These are phyloP conservation scores for Alviniconcha marisindica DNA, from an alignment of 1,140 invertebrate genomes.

Conservation along the genomic window DNA sequence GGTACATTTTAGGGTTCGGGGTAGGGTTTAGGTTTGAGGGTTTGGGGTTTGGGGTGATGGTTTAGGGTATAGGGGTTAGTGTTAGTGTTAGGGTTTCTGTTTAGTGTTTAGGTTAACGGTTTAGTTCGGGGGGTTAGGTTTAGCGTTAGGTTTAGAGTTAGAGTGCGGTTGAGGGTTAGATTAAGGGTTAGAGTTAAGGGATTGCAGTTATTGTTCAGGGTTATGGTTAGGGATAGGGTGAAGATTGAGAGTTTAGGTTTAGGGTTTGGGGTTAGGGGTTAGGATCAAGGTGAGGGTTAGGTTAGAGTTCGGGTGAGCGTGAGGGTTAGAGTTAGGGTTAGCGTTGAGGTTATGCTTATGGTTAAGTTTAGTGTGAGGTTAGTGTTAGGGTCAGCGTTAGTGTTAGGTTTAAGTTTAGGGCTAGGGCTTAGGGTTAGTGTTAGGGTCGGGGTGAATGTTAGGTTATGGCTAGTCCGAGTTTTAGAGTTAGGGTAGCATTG, in stretches of 20 bases:
- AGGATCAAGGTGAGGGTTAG: constrained; percentile 32
- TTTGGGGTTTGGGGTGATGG: too few relatives aligned
- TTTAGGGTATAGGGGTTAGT: too few relatives aligned
- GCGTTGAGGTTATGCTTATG: constrained; percentile 41
- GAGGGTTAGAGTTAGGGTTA: constrained; percentile 42
- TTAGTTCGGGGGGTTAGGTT: constrained; percentile 49
- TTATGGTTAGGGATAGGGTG: constrained; percentile 31
- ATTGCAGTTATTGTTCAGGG: constrained; percentile 39
- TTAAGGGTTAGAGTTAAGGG: constrained; percentile 44
- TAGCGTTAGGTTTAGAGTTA: constrained; percentile 51
- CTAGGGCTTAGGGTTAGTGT: constrained; percentile 45
- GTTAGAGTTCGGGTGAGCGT: constrained; percentile 36
- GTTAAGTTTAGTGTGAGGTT: constrained; percentile 33
- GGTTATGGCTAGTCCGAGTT: too few relatives aligned
- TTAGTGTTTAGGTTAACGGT: too few relatives aligned
- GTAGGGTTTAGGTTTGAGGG: constrained; percentile 46
- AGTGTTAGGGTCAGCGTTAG: constrained; percentile 33
- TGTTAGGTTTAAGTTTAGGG: constrained; percentile 32
- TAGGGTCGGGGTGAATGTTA: constrained; percentile 53
- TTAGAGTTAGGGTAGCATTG: constrained; percentile 43
- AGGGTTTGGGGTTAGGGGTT: too few relatives aligned
- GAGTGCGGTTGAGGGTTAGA: constrained; percentile 39
- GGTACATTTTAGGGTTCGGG: constrained; percentile 50
- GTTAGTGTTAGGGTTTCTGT: constrained; percentile 49
- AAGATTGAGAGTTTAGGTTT: constrained; percentile 30